Base-by-base conservation (phyloP, 2,113 vertebrate species). In the Hippopotamus amphibius region DNA sequence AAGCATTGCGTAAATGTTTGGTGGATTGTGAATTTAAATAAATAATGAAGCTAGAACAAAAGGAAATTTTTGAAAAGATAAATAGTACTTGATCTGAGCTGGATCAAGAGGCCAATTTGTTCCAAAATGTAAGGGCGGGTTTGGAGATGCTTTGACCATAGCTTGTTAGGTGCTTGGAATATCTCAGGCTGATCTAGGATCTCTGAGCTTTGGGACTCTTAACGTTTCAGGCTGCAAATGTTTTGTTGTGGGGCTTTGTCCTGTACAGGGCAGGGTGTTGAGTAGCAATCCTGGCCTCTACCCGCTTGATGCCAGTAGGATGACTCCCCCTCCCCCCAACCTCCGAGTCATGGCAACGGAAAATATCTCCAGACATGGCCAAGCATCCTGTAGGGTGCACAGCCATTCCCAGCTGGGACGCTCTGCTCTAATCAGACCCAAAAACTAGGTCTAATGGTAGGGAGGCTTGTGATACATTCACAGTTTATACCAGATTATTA, bases 21-120 rank as follows among this genome's bases (percentile, higher is more conserved):
- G 84, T 84, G 72, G 80, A 63, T 26, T 53, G 93, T 61, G 84
- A 87, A 88, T 48, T 76, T 26, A 81, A 72, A 65, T 86, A 91
- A 71, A 26, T 41, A 53, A 92, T n/a, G 22, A 84, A 69, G 66
- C 6, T 4, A 43, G 65, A 77, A 63, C 17, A 37, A 53, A 87
- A 88, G 61, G 55, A 69, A 71, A 74, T 22, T 53, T 66, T 76
- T 6, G 6, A 79, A 83, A 53, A 84, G 55, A 22, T 22, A 50
- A 57, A 48, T 57, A 7, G 30, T 21, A 8, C 11, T 83, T 79
- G 9, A 7, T 41, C 63, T 71, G 63, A n/a, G 41, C 7, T 61
- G 55, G 15, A 26, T 33, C 63, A 50, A 92, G 57, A 50, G 24
- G 13, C 50, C 59, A 5, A 0, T 43, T 85, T 48, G 65, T 90